These are phyloP conservation scores for Tiaroga cobitis DNA, from an alignment of 2,797 vertebrate genomes.

Conservation along the genomic window DNA sequence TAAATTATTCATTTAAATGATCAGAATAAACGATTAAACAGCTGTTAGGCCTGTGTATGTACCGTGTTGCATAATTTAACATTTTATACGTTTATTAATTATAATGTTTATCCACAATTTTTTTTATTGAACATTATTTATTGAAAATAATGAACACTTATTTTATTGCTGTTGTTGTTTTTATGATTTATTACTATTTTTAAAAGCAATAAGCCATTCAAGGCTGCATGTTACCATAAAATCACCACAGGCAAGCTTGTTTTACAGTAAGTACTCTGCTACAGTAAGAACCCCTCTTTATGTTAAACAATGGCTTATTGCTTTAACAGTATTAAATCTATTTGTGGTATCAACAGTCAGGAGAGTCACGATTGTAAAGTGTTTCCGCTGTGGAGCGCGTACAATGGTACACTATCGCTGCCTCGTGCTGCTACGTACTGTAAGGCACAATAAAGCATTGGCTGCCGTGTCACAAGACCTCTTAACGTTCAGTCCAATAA, in stretches of 20 bases:
- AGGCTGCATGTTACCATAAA: neutral
- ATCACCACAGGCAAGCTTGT: neutral
- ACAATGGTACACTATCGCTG: conserved; percentile 52
- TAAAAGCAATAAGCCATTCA: neutral
- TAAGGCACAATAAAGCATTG: conserved; percentile 53
- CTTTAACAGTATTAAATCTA: neutral
- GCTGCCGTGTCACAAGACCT: conserved; percentile 53
- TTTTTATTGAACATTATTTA: neutral
- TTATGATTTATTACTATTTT: neutral
- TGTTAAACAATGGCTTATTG: neutral
- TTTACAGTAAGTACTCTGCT: neutral
- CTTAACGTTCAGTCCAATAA: conserved; percentile 58
- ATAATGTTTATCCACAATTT: neutral
- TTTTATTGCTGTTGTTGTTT: neutral
- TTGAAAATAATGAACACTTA: neutral
- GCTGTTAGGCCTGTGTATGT: neutral
- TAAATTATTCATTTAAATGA: too few species aligned
- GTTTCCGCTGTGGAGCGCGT: neutral
- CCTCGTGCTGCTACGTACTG: conserved; percentile 38
- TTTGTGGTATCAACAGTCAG: neutral
- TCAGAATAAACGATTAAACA: neutral
- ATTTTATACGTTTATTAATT: neutral
- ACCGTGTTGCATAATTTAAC: too few species aligned
- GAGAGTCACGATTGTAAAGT: conserved; percentile 3
- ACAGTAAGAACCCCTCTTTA: neutral